These are phyloP conservation scores for Phymorhynchus buccinoides DNA, from an alignment of 1,140 invertebrate genomes.

Conservation along the genomic window DNA sequence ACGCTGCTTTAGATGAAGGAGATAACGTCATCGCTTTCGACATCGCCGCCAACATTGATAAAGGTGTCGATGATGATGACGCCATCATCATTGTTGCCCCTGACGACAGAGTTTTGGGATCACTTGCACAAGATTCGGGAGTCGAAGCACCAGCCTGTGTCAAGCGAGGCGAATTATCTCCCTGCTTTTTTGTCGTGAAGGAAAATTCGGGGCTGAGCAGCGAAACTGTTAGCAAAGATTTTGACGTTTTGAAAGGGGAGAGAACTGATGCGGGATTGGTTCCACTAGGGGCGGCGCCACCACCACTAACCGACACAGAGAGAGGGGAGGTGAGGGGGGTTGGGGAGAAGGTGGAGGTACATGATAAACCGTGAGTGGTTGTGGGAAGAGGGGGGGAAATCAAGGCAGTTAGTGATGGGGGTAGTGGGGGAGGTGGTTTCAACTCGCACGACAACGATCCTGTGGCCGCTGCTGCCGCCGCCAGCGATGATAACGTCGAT, in stretches of 20 bases:
- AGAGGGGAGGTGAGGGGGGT: not conserved
- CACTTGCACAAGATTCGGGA: not conserved
- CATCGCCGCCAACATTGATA: slow-evolving; percentile 26
- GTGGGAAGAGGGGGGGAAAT: not conserved
- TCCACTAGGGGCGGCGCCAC: too few species aligned
- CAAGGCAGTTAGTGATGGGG: too few species aligned
- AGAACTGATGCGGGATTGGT: too few species aligned
- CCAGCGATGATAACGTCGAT: slow-evolving; percentile 37
- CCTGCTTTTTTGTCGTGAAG: not conserved
- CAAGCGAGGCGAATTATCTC: not conserved
- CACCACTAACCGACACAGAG: not conserved
- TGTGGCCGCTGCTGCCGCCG: not conserved
- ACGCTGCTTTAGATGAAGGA: not conserved
- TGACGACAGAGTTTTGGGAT: slow-evolving; percentile 3
- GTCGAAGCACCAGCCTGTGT: slow-evolving; percentile 8
- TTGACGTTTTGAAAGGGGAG: not conserved
- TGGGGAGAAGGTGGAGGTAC: slow-evolving; percentile 1
- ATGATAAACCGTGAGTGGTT: not conserved
- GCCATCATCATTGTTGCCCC: not conserved
- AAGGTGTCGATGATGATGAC: slow-evolving; percentile 13
- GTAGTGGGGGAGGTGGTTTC: not conserved
- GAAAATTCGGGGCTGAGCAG: slow-evolving; percentile 22
- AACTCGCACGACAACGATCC: not conserved
- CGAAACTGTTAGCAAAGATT: slow-evolving; percentile 10
- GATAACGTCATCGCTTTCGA: slow-evolving; percentile 7